These are phyloP conservation scores for Iguana delicatissima DNA, from an alignment of 2,797 vertebrate genomes.

Conservation along the genomic window DNA sequence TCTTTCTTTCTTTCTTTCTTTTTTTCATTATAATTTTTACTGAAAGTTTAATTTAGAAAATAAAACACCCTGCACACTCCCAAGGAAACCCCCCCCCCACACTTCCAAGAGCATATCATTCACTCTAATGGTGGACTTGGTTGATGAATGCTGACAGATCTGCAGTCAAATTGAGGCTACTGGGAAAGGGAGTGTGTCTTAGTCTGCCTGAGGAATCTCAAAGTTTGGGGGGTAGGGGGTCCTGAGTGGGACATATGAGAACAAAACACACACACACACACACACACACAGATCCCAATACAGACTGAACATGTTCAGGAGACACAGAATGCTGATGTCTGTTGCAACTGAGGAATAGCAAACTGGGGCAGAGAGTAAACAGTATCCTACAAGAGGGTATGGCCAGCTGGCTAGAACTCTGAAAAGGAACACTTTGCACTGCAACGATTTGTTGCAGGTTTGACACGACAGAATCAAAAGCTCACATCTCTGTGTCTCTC, in stretches of 20 bases:
- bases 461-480: not conserved
- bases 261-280: not conserved
- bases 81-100: too few species aligned
- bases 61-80: too few species aligned
- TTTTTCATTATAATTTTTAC: too few species aligned
- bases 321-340: not conserved
- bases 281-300: not conserved
- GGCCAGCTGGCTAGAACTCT: not conserved
- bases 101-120: not conserved
- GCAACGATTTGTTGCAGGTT: not conserved
- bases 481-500: not conserved
- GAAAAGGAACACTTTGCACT: not conserved
- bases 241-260: not conserved
- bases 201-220: too few species aligned
- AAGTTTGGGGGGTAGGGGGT: not conserved
- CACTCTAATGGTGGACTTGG: not conserved
- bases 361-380: not conserved
- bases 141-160: not conserved
- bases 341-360: not conserved
- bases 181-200: not conserved
- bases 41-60: too few species aligned
- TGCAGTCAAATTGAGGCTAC: not conserved
- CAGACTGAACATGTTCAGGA: not conserved
- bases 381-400: not conserved
- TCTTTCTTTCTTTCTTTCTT: too few species aligned